Evolutionary conservation across 2,888 invertebrate genomes (phyloP).

Genomic region (Palloptera scutellata): DNA sequence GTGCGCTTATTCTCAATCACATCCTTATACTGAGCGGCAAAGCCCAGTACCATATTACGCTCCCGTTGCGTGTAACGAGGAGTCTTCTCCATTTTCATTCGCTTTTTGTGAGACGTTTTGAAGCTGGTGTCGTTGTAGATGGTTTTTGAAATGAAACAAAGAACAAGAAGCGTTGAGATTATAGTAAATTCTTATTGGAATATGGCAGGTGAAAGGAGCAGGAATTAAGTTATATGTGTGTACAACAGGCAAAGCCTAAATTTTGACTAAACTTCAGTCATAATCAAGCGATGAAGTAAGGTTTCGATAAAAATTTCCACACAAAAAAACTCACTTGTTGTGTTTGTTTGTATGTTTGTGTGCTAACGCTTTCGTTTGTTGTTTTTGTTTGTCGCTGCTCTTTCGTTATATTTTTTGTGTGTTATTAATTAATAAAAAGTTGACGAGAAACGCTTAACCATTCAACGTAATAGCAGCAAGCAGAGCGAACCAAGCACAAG

Average conservation of each 20-base stretch:
- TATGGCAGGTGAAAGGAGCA: background rate
- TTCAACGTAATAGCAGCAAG: too few species aligned
- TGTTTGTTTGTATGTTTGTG: background rate
- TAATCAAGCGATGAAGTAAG: slow-evolving; percentile 17
- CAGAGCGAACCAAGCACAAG: too few species aligned
- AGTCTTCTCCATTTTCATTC: slow-evolving; percentile 63
- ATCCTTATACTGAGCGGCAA: slow-evolving; percentile 63
- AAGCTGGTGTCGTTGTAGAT: slow-evolving; percentile 44
- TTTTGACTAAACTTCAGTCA: slow-evolving; percentile 40
- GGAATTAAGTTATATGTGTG: background rate
- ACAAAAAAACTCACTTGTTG: background rate
- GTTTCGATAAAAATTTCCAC: background rate
- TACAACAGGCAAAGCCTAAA: slow-evolving; percentile 41
- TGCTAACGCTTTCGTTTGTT: background rate
- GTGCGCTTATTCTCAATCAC: slow-evolving; percentile 63
- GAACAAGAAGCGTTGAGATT: too few species aligned
- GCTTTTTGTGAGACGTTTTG: slow-evolving; percentile 61
- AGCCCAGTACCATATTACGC: slow-evolving; percentile 63
- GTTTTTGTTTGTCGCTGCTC: slow-evolving; percentile 15
- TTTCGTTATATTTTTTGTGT: slow-evolving; percentile 19
- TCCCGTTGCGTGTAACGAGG: slow-evolving; percentile 63
- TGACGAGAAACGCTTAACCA: slow-evolving; percentile 12
- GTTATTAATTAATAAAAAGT: slow-evolving; percentile 37
- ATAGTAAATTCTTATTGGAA: too few species aligned
- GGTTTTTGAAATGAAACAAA: too few species aligned